These are phyloP conservation scores for Torymus texanus DNA, from an alignment of 2,888 invertebrate genomes.

Conservation along the genomic window DNA sequence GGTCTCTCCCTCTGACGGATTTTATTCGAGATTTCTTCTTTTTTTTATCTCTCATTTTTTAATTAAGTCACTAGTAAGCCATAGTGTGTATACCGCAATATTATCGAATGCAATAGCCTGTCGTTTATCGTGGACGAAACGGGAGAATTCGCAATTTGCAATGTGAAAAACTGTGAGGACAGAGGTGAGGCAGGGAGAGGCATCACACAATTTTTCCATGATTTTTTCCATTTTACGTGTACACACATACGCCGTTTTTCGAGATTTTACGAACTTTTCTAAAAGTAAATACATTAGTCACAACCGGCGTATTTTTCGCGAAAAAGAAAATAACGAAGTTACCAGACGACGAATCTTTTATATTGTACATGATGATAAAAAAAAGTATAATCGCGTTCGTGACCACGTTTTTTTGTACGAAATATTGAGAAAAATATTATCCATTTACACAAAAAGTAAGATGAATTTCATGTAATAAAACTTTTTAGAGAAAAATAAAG, in stretches of 20 bases:
- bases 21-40: slow-evolving; percentile 42
- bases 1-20: slow-evolving; percentile 55
- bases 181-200: slow-evolving; percentile 39
- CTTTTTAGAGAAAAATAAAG: slow-evolving; percentile 32
- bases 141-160: slow-evolving; percentile 48
- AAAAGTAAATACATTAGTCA: slow-evolving; percentile 22
- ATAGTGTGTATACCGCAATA: slow-evolving; percentile 69
- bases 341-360: slow-evolving; percentile 54
- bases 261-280: slow-evolving; percentile 27
- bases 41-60: slow-evolving; percentile 45
- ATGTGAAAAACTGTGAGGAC: slow-evolving; percentile 30
- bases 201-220: slow-evolving; percentile 34
- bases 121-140: slow-evolving; percentile 50
- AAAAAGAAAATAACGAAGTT: slow-evolving; percentile 37
- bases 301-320: slow-evolving; percentile 36
- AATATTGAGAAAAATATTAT: slow-evolving; percentile 33
- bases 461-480: slow-evolving; percentile 30
- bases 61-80: slow-evolving; percentile 69
- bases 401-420: slow-evolving; percentile 48
- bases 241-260: slow-evolving; percentile 5
- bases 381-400: slow-evolving; percentile 6
- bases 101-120: slow-evolving; percentile 70
- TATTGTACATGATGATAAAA: slow-evolving; percentile 14
- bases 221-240: slow-evolving; percentile 50
- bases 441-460: slow-evolving; percentile 27